A percentile compares a stretch with the other conserved stretches of the same genome.
These are phyloP conservation scores for Hydrotaea diabolus DNA, from an alignment of 2,888 invertebrate genomes.

Conservation along the genomic window DNA sequence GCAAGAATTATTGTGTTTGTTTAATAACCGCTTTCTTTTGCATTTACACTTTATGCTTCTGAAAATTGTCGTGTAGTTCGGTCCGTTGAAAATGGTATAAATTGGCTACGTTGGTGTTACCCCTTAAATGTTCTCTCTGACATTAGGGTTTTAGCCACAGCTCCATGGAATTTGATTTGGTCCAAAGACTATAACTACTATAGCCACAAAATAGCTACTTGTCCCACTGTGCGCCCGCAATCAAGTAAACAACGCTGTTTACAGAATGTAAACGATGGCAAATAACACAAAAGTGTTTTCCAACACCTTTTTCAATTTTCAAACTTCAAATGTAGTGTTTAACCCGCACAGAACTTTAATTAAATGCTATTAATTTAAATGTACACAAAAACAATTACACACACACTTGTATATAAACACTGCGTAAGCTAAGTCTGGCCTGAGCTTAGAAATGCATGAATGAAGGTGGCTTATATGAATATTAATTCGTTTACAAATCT, in stretches of 20 bases:
- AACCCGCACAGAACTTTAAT: constrained; percentile 22
- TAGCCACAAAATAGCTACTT: too few species aligned
- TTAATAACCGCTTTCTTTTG: too few species aligned
- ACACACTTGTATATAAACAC: neutral
- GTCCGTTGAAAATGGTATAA: too few species aligned
- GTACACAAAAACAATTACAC: neutral
- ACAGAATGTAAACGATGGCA: constrained; percentile 10
- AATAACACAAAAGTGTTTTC: constrained; percentile 16
- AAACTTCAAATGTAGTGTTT: neutral
- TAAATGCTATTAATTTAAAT: constrained; percentile 31
- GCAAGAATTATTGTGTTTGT: too few species aligned
- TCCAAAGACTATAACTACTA: too few species aligned
- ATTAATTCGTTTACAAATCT: constrained; percentile 50
- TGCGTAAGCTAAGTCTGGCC: neutral
- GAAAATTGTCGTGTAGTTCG: too few species aligned
- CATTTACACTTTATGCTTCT: too few species aligned
- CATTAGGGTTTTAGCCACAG: too few species aligned
- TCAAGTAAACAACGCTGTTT: neutral
- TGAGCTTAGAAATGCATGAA: constrained; percentile 9
- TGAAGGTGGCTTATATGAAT: constrained; percentile 56
- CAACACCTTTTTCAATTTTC: neutral
- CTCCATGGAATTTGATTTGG: too few species aligned
- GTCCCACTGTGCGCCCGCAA: too few species aligned
- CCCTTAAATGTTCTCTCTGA: too few species aligned
- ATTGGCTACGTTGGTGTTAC: too few species aligned